phyloP scores from a whole-genome alignment of 2,797 vertebrate species.

The Telmatherina bonti region DNA sequence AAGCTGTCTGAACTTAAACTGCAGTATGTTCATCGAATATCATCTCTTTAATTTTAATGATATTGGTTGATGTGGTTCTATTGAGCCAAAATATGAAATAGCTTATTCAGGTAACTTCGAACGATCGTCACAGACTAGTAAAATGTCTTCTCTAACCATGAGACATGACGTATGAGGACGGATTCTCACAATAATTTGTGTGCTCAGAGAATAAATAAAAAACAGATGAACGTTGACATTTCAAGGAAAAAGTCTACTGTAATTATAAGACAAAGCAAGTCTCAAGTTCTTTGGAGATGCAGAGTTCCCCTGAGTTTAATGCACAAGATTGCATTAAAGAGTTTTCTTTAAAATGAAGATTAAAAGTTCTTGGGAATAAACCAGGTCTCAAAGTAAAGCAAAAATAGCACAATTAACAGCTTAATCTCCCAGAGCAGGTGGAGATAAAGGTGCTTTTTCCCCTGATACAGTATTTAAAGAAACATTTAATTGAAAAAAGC shows the following conservation, averaged over 20 bases:
- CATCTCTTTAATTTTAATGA: no score
- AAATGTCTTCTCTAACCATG: neutral
- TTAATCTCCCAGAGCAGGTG: neutral
- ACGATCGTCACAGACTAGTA: no score
- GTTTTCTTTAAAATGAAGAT: neutral
- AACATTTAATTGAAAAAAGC: no score
- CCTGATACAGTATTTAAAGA: no score
- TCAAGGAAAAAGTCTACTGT: neutral
- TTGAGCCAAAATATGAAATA: no score
- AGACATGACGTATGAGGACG: neutral
- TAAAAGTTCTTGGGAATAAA: neutral
- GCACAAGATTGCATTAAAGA: neutral
- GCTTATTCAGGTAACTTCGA: no score
- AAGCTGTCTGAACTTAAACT: no score
- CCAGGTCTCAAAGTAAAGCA: neutral
- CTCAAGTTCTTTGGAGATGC: neutral
- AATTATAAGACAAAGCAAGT: neutral
- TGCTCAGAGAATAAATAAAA: neutral
- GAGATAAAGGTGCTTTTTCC: neutral
- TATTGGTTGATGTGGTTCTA: no score
- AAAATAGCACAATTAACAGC: neutral
- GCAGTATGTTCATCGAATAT: no score
- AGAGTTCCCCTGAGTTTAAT: neutral
- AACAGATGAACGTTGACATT: neutral
- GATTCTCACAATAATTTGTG: neutral